A percentile compares a stretch with the other conserved stretches of the same genome.
Conservation (phyloP, 2,888 invertebrate species). For the Drosophila infuscata region DNA sequence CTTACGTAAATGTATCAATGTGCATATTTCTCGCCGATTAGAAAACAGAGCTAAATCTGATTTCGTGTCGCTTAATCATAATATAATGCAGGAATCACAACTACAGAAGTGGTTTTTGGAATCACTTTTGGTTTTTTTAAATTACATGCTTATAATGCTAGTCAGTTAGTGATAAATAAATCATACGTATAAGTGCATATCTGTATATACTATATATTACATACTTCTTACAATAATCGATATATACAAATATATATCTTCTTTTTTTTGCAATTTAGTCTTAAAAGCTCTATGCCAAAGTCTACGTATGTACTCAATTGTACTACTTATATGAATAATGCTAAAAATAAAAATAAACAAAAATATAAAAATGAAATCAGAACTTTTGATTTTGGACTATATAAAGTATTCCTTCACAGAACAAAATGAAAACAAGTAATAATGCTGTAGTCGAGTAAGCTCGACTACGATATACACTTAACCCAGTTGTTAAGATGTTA, state of each 20-base stretch:
- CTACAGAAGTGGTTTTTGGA: conserved; percentile 3
- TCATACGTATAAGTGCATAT: conserved; percentile 28
- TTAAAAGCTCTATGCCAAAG: conserved; percentile 47
- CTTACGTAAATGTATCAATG: conserved; percentile 42
- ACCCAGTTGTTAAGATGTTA: no score
- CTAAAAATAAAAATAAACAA: conserved; percentile 49
- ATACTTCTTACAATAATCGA: conserved; percentile 9
- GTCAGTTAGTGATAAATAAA: conserved; percentile 55
- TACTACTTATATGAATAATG: conserved; percentile 36
- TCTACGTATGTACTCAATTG: conserved; percentile 41
- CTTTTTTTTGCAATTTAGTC: conserved; percentile 44
- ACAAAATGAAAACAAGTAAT: no score
- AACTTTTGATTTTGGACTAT: background rate
- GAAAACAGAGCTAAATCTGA: conserved; percentile 19
- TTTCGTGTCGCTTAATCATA: background rate
- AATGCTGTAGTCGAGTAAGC: no score
- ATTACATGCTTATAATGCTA: conserved; percentile 53
- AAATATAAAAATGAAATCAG: conserved; percentile 9
- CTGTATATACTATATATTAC: conserved; percentile 31
- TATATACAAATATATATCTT: conserved; percentile 21
- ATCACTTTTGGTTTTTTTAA: background rate
- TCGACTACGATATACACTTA: no score
- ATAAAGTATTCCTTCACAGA: background rate
- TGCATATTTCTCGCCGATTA: conserved; percentile 30
- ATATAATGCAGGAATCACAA: conserved; percentile 3